Percentiles rank a stretch among this genome's conserved stretches.
Evolutionary conservation across 2,888 invertebrate genomes (phyloP).

Genomic region (Drosophila parthenogenetica): DNA sequence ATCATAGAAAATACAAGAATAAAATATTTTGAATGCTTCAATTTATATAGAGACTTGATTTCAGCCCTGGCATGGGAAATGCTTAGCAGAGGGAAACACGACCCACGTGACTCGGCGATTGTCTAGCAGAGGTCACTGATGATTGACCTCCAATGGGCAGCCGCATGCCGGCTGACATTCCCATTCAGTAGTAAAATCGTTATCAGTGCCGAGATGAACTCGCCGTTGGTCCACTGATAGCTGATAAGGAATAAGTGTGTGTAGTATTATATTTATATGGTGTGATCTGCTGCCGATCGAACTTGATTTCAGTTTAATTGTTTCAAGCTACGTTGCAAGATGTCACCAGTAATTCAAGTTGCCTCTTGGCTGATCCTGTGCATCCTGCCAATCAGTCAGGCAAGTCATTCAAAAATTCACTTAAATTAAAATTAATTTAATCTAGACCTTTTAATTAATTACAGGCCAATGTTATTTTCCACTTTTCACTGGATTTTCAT

Average conservation of each 20-base stretch:
- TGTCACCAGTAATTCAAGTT: conserved; percentile 29
- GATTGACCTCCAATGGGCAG: conserved; percentile 26
- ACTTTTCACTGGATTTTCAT: conserved; percentile 66
- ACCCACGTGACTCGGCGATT: conserved; percentile 45
- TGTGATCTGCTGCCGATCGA: conserved; percentile 31
- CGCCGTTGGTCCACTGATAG: not conserved
- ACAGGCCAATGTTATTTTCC: conserved; percentile 59
- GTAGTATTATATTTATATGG: conserved; percentile 12
- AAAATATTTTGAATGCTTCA: not conserved
- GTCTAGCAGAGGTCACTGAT: conserved; percentile 8
- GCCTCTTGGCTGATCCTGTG: conserved; percentile 44
- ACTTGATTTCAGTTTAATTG: conserved; percentile 44
- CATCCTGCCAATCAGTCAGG: conserved; percentile 27
- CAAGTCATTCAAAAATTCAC: conserved; percentile 6
- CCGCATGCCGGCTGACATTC: conserved; percentile 32
- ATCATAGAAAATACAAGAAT: no score
- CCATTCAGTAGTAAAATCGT: conserved; percentile 44
- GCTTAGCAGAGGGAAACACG: conserved; percentile 7
- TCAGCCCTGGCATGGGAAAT: conserved; percentile 7
- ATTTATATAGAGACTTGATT: not conserved
- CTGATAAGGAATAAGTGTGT: not conserved
- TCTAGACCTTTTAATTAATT: not conserved
- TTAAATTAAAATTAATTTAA: not conserved
- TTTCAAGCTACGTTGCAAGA: conserved; percentile 45
- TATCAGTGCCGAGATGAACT: conserved; percentile 36